phyloP scores from a whole-genome alignment of 2,797 vertebrate genomes.

The Acomys russatus region DNA sequence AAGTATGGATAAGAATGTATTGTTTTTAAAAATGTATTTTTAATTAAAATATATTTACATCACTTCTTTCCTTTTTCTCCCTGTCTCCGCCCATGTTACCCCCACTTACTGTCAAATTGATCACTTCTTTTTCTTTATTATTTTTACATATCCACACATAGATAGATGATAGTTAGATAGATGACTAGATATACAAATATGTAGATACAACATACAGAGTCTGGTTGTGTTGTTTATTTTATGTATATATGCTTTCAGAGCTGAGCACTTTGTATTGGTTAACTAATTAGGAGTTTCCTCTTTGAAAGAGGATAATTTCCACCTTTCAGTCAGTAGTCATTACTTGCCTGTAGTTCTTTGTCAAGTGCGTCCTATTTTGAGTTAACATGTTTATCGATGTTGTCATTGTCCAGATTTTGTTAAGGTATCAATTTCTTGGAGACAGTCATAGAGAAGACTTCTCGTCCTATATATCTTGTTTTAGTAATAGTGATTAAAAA shows the following conservation, averaged over 20 bases:
- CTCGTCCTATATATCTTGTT: not conserved
- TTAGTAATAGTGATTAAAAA: not conserved
- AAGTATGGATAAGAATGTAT: slow-evolving; percentile 3
- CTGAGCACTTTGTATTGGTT: not conserved
- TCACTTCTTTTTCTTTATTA: not conserved
- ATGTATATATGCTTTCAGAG: not conserved
- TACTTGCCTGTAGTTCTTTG: not conserved
- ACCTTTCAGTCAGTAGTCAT: not conserved
- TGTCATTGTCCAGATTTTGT: not conserved
- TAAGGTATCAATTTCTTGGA: not conserved
- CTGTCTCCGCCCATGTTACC: not conserved
- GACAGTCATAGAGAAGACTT: not conserved
- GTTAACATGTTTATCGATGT: not conserved
- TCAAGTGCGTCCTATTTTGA: not conserved
- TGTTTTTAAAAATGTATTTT: not conserved
- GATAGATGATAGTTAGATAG: not conserved
- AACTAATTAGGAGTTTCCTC: not conserved
- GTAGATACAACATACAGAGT: not conserved
- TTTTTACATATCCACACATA: not conserved
- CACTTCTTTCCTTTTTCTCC: not conserved
- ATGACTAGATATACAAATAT: not conserved
- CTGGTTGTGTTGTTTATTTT: not conserved
- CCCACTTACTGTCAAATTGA: not conserved
- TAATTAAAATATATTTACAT: not conserved
- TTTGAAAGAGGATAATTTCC: not conserved